A percentile compares a stretch with the other conserved stretches of the same genome.
These are phyloP conservation scores for Harpagifer antarcticus DNA, from an alignment of 2,797 vertebrate species.

Conservation along the genomic window DNA sequence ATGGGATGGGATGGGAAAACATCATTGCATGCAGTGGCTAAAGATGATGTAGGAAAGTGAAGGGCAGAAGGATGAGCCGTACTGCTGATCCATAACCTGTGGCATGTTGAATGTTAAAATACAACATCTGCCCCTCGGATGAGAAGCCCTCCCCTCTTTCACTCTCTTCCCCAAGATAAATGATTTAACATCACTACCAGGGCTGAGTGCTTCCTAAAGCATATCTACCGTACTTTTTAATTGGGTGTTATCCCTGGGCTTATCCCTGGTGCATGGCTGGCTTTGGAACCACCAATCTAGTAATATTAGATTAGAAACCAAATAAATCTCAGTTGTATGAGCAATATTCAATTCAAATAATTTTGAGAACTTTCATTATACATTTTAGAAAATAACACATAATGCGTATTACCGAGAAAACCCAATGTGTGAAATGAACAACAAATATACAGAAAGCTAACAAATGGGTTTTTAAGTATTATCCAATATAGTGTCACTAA, in stretches of 20 bases:
- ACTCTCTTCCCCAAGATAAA: constrained; percentile 48
- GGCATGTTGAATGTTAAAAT: constrained; percentile 72
- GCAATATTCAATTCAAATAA: constrained; percentile 5
- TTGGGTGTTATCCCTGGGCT: constrained; percentile 19
- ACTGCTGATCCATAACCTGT: constrained; percentile 70
- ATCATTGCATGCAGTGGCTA: not conserved
- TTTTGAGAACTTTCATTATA: not conserved
- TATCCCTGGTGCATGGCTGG: constrained; percentile 17
- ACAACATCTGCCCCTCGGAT: constrained; percentile 62
- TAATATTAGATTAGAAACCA: constrained; percentile 7
- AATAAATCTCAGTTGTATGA: not conserved
- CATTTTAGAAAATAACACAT: not conserved
- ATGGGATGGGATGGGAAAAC: constrained; percentile 3
- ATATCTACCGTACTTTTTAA: constrained; percentile 33
- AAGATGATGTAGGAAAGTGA: constrained; percentile 39
- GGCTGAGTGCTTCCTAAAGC: constrained; percentile 34
- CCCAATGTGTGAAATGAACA: not conserved
- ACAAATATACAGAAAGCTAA: not conserved
- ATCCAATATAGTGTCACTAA: constrained; percentile 1
- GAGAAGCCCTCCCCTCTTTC: constrained; percentile 37
- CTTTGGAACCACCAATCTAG: constrained; percentile 8
- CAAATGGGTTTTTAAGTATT: constrained; percentile 10
- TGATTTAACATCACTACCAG: constrained; percentile 45
- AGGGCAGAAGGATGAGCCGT: constrained; percentile 48
- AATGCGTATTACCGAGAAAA: not conserved